Conservation (phyloP, 1,140 invertebrate genomes). For the Leptonema lineaticorne region DNA sequence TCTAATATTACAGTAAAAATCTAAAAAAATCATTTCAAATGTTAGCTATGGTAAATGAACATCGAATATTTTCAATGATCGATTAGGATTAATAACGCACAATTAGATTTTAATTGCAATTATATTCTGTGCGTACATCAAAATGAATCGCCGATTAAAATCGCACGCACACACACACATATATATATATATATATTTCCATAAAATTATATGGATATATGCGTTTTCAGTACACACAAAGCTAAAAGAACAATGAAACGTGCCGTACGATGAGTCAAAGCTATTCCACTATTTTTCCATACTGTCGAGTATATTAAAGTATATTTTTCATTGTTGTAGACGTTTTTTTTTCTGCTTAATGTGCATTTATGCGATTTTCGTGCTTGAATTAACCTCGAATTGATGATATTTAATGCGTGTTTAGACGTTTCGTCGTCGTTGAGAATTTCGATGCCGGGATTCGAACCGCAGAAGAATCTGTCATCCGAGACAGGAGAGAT, state of each 20-base stretch:
- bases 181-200: no score
- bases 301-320: not conserved
- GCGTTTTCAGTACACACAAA: slow-evolving; percentile 1
- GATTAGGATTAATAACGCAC: not conserved
- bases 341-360: not conserved
- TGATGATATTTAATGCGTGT: slow-evolving; percentile 35
- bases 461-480: slow-evolving; percentile 32
- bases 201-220: no score
- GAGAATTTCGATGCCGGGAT: slow-evolving; percentile 28
- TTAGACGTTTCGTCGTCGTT: slow-evolving; percentile 37
- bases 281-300: slow-evolving; percentile 2
- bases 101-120: slow-evolving; percentile 1
- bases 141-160: not conserved
- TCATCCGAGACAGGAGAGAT: slow-evolving; percentile 26
- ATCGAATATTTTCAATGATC: not conserved
- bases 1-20: no score
- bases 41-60: not conserved
- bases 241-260: slow-evolving; percentile 4
- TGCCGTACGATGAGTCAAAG: slow-evolving; percentile 9
- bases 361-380: not conserved
- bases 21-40: no score
- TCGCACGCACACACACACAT: no score
- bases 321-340: no score
- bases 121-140: not conserved
- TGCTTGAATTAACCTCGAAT: slow-evolving; percentile 33